Evolutionary conservation across 2,113 vertebrate species (phyloP).

Genomic region (Arizona elegans): DNA sequence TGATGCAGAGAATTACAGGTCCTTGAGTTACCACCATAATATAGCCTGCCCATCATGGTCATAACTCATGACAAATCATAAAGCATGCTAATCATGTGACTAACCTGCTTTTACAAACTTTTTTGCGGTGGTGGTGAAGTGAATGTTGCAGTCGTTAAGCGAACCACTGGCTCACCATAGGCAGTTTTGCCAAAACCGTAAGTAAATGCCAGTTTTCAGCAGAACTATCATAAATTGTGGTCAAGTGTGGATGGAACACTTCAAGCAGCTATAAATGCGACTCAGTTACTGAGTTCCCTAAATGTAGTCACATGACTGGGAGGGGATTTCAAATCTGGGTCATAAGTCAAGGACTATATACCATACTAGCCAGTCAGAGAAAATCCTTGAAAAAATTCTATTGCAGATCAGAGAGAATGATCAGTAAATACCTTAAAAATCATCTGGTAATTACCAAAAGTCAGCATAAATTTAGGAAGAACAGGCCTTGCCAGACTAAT

Average conservation of each 20-base stretch:
- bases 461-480: not conserved
- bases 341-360: not conserved
- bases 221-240: not conserved
- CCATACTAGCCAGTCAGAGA: not conserved
- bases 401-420: not conserved
- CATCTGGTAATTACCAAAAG: not conserved
- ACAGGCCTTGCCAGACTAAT: not conserved
- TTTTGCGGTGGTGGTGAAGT: not conserved
- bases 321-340: not conserved
- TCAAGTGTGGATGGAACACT: not conserved
- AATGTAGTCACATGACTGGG: not conserved
- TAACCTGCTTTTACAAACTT: not conserved
- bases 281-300: not conserved
- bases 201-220: not conserved
- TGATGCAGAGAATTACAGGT: not conserved
- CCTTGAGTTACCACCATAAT: not conserved
- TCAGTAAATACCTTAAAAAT: not conserved
- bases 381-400: not conserved
- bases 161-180: not conserved
- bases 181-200: not conserved
- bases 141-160: not conserved
- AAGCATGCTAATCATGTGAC: not conserved
- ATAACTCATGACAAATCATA: not conserved
- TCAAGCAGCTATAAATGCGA: not conserved
- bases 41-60: not conserved